Base-by-base conservation (phyloP, 2,797 vertebrate species). In the Fistularia commersonii region DNA sequence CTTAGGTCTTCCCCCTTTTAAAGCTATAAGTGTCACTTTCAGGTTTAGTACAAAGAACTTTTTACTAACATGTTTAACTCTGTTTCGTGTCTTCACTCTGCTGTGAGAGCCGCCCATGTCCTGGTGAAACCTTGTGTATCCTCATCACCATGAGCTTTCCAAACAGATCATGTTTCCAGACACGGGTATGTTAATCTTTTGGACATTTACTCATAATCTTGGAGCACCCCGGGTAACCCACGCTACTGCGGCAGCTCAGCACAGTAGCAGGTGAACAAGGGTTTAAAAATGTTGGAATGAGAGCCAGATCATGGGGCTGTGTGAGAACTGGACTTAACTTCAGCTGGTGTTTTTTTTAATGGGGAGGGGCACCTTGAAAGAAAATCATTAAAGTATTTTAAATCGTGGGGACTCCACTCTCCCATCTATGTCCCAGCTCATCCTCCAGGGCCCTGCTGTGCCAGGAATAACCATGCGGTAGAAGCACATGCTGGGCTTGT, bases 391-490 rank as follows among this genome's bases (percentile, higher is more conserved):
- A 85, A 65, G 61, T 46, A 63, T 72, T 73, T 57, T 62, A 86
- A 88, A 23, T 77, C 75, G 76, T 81, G 66, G 69, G 72, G 75
- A 72, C 79, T 83, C 49, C 69, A 38, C 15, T 34, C 34, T 44
- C 13, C 7, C 5, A 39, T 58, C 11, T 54, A 38, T 40, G 33
- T 13, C 60, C 54, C 61, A 42, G 41, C 38, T 52, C 61, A 61
- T 69, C 62, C 77, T 75, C 69, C 61, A 69, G 79, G 67, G 66
- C 48, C n/a, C 74, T 68, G 70, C 66, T 48, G 41, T 55, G 55
- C 86, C 77, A 82, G 76, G 75, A 92, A 91, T 91, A 91, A 83
- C 77, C 45, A n/a, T 55, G 76, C 55, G 72, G 54, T 59, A 56
- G 8, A 51, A 70, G 57, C 76, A 76, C 81, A 80, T 81, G 78